Conservation (phyloP, 2,113 vertebrate species). For the Prietella phreatophila region DNA sequence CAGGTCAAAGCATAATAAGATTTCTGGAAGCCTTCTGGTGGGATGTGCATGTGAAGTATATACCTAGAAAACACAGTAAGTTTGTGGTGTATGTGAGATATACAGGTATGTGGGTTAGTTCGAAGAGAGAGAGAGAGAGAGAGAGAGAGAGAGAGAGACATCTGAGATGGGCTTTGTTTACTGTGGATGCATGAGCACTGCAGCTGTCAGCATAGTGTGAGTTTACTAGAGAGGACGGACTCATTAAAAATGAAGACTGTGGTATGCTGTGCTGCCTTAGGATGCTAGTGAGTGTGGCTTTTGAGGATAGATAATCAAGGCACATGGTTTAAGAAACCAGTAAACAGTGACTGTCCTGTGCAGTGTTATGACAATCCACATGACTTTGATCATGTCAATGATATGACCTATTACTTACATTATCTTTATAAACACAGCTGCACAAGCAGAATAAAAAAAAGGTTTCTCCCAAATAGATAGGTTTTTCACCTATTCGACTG, state of each 20-base stretch:
- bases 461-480: background rate
- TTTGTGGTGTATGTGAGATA: background rate
- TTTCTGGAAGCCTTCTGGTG: background rate
- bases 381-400: background rate
- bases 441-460: background rate
- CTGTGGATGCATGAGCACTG: conserved; percentile 20
- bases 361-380: background rate
- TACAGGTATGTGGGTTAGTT: background rate
- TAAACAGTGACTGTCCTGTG: background rate
- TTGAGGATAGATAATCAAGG: background rate
- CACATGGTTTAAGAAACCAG: background rate
- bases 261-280: conserved; percentile 19
- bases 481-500: background rate
- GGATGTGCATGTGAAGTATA: background rate
- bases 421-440: background rate
- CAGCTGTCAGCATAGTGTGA: conserved; percentile 9
- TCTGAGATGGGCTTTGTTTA: background rate
- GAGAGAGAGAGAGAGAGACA: conserved; percentile 19
- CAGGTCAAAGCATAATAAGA: conserved; percentile 1
- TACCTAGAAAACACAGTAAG: background rate
- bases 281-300: background rate
- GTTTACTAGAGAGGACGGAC: conserved; percentile 25
- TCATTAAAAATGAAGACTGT: conserved; percentile 45
- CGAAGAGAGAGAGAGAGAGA: conserved; percentile 19
- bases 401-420: background rate